A percentile compares a stretch with the other conserved stretches of the same genome.
Conservation (phyloP, 2,888 invertebrate genomes). For the Ctenicera cuprea region DNA sequence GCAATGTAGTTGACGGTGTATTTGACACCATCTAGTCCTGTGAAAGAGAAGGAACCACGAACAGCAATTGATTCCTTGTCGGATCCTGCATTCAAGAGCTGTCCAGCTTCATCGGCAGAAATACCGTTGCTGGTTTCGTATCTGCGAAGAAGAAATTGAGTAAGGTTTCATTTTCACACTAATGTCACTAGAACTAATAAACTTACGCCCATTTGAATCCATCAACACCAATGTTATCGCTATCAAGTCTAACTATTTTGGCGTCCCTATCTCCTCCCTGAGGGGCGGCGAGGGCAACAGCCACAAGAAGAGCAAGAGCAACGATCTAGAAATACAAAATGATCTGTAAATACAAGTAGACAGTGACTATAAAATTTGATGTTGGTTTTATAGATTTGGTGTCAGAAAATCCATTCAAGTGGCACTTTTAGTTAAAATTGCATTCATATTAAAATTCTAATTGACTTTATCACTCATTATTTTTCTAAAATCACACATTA, state of each 20-base stretch:
- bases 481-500: no score
- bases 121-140: conserved; percentile 81
- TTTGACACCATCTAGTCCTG: conserved; percentile 77
- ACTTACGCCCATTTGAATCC: conserved; percentile 69
- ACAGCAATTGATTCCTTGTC: conserved; percentile 79
- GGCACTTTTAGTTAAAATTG: no score
- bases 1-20: conserved; percentile 79
- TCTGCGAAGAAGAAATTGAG: conserved; percentile 66
- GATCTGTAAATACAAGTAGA: no score
- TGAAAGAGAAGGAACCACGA: conserved; percentile 78
- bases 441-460: no score
- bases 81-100: conserved; percentile 78
- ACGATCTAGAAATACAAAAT: conserved; percentile 59
- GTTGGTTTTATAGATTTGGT: background rate
- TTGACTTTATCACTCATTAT: no score
- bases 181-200: no score
- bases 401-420: background rate
- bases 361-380: no score
- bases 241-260: conserved; percentile 77
- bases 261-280: conserved; percentile 72
- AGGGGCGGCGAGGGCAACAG: conserved; percentile 62
- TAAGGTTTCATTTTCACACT: no score
- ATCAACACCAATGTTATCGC: conserved; percentile 75
- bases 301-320: conserved; percentile 61
- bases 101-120: conserved; percentile 78